Base-by-base conservation (phyloP, 2,888 invertebrate species). In the Amorpha juglandis region DNA sequence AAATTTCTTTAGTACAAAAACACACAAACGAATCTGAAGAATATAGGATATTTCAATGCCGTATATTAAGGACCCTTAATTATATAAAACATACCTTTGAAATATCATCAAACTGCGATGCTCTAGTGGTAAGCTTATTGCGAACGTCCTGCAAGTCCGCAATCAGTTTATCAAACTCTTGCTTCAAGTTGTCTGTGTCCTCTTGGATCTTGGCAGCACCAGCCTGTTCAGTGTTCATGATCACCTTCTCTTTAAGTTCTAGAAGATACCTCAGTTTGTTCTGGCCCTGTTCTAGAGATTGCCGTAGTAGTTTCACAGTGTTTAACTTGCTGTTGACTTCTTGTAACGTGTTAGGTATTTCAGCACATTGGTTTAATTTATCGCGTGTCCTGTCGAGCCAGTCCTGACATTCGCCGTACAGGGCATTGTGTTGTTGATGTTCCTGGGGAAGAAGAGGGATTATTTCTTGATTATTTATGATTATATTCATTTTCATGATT, bases 321-420 rank as follows among this genome's bases (percentile, higher is more conserved):
- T 97, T 97, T 0, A 99, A 88, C 84, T 98, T 98, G 75, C 95
- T 96, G 82, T 97, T 97, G 14, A 98, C 96, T 87, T 98, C 98
- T 65, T 95, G 95, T 58, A 98, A 89, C 0, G 96, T 96, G 75
- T 96, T 96, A 0, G 97, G 97, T 70, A 97, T 95, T 78, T 97
- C 96, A 64, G 95, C 95, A 73, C 98, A 97, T 76, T 97, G 96
- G 71, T 95, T 95, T 0, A 99, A 94, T 79, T 98, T 98, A 73
- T 98, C 98, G 48, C 97, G 95, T 0, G 98, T 98, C 69, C 97
- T 95, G 75, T 98, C 97, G 35, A 99, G 95, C 98, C 98, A 98
- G 78, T 98, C 97, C 81, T 97, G 97, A 78, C 98, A 98, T 88
- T 98, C 98, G 84, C 98, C 97, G 77, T 97, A 97, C n/a, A 98